Evolutionary conservation across 1,140 invertebrate species (phyloP).

Genomic region (Copidosoma floridanum): DNA sequence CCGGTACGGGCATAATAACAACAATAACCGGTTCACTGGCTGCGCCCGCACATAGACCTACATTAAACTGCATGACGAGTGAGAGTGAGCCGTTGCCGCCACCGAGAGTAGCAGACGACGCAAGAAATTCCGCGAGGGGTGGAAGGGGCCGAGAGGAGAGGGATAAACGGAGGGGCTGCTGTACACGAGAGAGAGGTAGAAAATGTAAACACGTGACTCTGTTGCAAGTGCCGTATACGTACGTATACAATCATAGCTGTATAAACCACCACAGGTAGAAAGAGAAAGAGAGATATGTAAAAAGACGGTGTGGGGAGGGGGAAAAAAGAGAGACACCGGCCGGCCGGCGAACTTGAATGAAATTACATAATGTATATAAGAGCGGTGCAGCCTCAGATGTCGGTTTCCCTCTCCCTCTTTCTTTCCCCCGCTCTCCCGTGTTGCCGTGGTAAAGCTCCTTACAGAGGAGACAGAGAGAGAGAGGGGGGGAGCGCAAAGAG

Average conservation of each 20-base stretch:
- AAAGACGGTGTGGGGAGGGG: not conserved
- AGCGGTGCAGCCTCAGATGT: not conserved
- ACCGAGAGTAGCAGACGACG: too few species aligned
- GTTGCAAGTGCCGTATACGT: too few species aligned
- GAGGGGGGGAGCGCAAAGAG: too few species aligned
- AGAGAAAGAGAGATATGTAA: too few species aligned
- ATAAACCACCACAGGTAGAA: too few species aligned
- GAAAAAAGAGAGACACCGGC: not conserved
- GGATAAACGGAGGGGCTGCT: too few species aligned
- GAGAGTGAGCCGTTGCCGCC: not conserved
- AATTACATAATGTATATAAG: conserved; percentile 32
- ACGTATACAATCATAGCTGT: too few species aligned
- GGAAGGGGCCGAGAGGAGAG: too few species aligned
- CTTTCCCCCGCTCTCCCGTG: not conserved
- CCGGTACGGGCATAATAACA: not conserved
- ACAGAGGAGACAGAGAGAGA: too few species aligned
- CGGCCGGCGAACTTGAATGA: conserved; percentile 32
- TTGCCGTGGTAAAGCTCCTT: not conserved
- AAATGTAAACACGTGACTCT: conserved; percentile 14
- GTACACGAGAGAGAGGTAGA: not conserved
- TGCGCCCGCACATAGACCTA: not conserved
- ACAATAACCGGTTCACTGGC: not conserved
- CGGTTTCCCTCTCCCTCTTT: not conserved
- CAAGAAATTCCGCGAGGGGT: too few species aligned
- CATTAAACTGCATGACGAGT: not conserved